A percentile compares a stretch with the other conserved stretches of the same genome.
Evolutionary conservation across 2,888 invertebrate species (phyloP).

Genomic region (Salticus scenicus): DNA sequence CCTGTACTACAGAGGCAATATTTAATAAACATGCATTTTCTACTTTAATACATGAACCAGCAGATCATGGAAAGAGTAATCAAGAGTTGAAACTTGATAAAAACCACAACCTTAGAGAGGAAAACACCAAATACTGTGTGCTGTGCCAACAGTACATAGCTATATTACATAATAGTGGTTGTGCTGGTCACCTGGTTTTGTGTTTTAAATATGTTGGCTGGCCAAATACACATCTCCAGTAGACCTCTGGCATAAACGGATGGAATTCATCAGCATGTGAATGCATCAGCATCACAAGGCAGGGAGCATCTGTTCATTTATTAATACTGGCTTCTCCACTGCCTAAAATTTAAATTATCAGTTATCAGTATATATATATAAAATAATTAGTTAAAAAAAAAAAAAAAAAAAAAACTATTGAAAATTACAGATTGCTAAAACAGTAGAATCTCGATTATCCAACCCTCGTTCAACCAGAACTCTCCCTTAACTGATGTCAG

Average conservation of each 20-base stretch:
- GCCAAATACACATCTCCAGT: constrained; percentile 45
- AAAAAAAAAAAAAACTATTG: background rate
- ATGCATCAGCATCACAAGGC: constrained; percentile 44
- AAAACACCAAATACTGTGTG: constrained; percentile 46
- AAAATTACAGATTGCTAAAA: background rate
- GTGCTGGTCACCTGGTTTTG: constrained; percentile 41
- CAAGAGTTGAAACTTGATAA: constrained; percentile 43
- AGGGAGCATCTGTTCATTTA: constrained; percentile 33
- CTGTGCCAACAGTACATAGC: constrained; percentile 12
- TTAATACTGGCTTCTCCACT: constrained; percentile 56
- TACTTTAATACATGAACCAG: constrained; percentile 29
- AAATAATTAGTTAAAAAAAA: no score
- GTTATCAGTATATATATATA: no score
- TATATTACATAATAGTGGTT: constrained; percentile 36
- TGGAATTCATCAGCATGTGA: constrained; percentile 43
- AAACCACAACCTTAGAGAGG: constrained; percentile 59
- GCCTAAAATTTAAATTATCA: no score
- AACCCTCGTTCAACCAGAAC: no score
- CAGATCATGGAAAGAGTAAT: constrained; percentile 14
- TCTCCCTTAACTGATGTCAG: no score
- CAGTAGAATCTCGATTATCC: no score
- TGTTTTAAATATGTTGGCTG: constrained; percentile 23
- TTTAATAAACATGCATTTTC: no score
- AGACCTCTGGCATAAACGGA: constrained; percentile 53
- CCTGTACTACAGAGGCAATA: no score